Percentiles rank a stretch among this genome's conserved stretches.
phyloP scores from a whole-genome alignment of 2,797 vertebrate genomes.

The Pseudomugil gertrudae region DNA sequence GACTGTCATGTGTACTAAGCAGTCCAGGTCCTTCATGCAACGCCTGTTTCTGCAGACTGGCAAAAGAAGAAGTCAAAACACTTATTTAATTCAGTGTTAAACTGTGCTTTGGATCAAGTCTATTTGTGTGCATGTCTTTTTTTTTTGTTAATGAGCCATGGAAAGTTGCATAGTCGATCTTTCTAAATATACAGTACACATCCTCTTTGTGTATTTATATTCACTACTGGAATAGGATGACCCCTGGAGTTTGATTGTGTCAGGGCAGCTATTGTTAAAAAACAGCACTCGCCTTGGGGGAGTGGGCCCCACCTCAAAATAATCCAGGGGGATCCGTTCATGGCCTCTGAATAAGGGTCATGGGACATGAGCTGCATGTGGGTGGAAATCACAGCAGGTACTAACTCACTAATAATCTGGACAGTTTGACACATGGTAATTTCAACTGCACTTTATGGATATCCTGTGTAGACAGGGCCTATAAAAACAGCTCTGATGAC shows the following conservation, averaged over 20 bases:
- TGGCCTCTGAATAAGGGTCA: slow-evolving; percentile 55
- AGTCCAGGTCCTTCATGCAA: slow-evolving; percentile 7
- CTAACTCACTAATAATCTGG: slow-evolving; percentile 46
- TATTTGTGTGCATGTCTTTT: slow-evolving; percentile 32
- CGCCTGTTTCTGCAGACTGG: slow-evolving; percentile 10
- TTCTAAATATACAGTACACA: slow-evolving; percentile 43
- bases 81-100: slow-evolving; percentile 23
- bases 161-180: slow-evolving; percentile 34
- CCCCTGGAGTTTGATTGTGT: slow-evolving; percentile 66
- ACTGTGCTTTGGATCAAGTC: slow-evolving; percentile 27
- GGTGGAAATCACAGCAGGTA: slow-evolving; percentile 55
- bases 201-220: slow-evolving; percentile 60
- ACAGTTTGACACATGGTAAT: slow-evolving; percentile 57
- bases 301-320: slow-evolving; percentile 22
- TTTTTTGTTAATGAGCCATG: slow-evolving; percentile 42
- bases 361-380: slow-evolving; percentile 34
- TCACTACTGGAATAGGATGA: slow-evolving; percentile 48
- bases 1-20: slow-evolving; percentile 29
- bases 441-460: slow-evolving; percentile 58
- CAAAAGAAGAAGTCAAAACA: slow-evolving; percentile 19
- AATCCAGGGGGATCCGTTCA: slow-evolving; percentile 19
- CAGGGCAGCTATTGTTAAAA: slow-evolving; percentile 53
- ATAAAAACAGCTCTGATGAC: slow-evolving; percentile 42
- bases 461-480: slow-evolving; percentile 34
- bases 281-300: slow-evolving; percentile 30